A percentile compares a stretch with the other conserved stretches of the same genome.
Conservation (phyloP, 2,888 invertebrate species). For the Agonum fuliginosum region DNA sequence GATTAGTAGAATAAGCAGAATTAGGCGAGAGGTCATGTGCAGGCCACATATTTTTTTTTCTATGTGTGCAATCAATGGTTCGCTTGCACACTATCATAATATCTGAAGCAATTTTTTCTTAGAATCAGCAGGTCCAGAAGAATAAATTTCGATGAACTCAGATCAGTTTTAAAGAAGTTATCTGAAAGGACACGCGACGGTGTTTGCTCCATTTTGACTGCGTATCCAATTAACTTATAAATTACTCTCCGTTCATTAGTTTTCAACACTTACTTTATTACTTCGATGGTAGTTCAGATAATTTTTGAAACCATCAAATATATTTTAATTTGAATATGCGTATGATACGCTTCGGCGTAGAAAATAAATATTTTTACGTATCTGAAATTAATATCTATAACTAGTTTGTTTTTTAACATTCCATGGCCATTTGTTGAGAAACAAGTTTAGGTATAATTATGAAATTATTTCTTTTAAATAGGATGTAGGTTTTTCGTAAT, state of each 20-base stretch:
- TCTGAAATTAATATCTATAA: slow-evolving; percentile 56
- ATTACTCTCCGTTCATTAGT: neutral
- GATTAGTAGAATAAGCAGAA: too few relatives aligned
- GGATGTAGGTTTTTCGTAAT: neutral
- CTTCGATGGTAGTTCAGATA: neutral
- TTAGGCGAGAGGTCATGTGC: too few relatives aligned
- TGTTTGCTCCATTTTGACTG: too few relatives aligned
- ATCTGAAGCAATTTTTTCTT: too few relatives aligned
- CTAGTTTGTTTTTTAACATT: slow-evolving; percentile 43
- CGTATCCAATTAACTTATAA: slow-evolving; percentile 44
- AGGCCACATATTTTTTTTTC: too few relatives aligned
- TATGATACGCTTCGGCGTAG: slow-evolving; percentile 36
- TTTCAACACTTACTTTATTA: slow-evolving; percentile 5
- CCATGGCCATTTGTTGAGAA: slow-evolving; percentile 33
- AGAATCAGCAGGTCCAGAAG: too few relatives aligned
- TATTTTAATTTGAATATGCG: neutral
- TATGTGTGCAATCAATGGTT: too few relatives aligned
- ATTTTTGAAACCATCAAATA: neutral
- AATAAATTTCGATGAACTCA: too few relatives aligned
- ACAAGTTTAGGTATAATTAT: slow-evolving; percentile 38
- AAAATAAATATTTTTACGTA: slow-evolving; percentile 52
- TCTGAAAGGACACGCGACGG: too few relatives aligned
- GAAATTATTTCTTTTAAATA: neutral
- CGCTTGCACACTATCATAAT: too few relatives aligned
- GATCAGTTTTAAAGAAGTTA: too few relatives aligned